Percentiles rank a stretch among this genome's conserved stretches.
Conservation (phyloP, 2,797 vertebrate species). For the Choloepus didactylus region DNA sequence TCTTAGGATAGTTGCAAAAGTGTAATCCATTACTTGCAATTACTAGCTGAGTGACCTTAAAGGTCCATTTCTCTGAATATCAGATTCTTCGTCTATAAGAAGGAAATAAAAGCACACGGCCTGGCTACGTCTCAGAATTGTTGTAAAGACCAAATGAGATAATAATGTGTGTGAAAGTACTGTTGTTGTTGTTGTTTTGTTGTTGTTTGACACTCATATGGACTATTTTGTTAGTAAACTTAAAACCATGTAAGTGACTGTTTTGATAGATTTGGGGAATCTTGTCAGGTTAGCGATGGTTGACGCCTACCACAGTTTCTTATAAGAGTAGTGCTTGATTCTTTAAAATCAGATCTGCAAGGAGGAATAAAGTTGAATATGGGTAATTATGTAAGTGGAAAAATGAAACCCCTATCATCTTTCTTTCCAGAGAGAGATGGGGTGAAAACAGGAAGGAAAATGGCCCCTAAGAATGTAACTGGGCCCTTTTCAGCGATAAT, state of each 20-base stretch:
- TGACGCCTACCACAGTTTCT: not conserved
- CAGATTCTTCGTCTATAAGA: slow-evolving; percentile 9
- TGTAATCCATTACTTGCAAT: not conserved
- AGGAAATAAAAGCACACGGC: not conserved
- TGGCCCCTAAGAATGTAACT: not conserved
- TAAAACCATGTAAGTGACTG: not conserved
- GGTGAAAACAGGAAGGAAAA: not conserved
- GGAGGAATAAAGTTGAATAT: not conserved
- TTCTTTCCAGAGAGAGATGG: not conserved
- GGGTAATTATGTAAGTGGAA: not conserved
- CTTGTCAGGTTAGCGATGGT: not conserved
- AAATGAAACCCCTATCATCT: not conserved
- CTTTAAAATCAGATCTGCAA: not conserved
- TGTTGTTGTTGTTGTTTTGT: not conserved
- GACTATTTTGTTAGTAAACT: slow-evolving; percentile 16
- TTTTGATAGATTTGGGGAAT: not conserved
- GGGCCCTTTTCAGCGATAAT: not conserved
- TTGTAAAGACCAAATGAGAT: not conserved
- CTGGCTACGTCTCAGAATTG: not conserved
- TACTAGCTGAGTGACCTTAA: not conserved
- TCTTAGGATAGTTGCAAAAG: not conserved
- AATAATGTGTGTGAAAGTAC: not conserved
- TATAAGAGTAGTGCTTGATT: not conserved
- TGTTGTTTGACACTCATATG: not conserved
- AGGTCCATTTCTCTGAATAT: not conserved